phyloP scores from a whole-genome alignment of 2,113 vertebrate genomes.

The Strigops habroptila region DNA sequence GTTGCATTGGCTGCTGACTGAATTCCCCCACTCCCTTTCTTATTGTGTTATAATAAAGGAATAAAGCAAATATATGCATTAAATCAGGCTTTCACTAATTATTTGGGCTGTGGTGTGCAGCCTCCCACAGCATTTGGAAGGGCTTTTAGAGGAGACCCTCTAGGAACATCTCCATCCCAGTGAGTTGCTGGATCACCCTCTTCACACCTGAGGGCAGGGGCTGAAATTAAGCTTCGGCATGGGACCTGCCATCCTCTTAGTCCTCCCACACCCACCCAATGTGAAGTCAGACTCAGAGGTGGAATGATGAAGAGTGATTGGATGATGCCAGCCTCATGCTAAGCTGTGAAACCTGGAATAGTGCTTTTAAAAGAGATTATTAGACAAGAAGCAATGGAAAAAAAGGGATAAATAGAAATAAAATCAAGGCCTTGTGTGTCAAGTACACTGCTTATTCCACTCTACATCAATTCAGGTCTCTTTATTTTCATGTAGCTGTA shows the following conservation, averaged over 20 bases:
- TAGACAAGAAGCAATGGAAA: neutral
- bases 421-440: neutral
- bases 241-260: neutral
- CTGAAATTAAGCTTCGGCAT: neutral
- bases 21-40: neutral
- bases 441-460: neutral
- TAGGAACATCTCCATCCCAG: neutral
- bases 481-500: neutral
- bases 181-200: neutral
- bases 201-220: neutral
- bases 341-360: neutral
- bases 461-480: neutral
- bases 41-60: neutral
- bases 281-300: neutral
- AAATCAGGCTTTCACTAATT: neutral
- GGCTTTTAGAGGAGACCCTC: neutral
- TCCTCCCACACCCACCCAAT: neutral
- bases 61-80: neutral
- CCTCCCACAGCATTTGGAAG: neutral
- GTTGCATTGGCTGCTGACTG: slow-evolving; percentile 35
- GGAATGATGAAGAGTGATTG: neutral
- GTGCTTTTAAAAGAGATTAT: neutral
- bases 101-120: neutral
- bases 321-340: neutral
- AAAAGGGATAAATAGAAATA: neutral